Base-by-base conservation (phyloP, 2,113 vertebrate species). In the Crypturellus undulatus region DNA sequence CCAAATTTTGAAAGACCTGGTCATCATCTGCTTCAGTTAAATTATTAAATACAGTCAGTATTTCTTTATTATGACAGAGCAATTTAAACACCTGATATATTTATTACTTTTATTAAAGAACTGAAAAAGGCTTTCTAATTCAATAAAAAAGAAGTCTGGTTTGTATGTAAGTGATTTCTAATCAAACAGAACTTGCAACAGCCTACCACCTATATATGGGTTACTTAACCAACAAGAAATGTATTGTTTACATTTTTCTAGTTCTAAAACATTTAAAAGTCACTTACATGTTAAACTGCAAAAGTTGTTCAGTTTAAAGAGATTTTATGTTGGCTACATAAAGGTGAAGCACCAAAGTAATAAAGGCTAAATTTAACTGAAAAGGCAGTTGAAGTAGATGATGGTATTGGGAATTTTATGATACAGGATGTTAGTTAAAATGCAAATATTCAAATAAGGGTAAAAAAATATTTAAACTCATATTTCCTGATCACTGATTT, bases 61-160 rank as follows among this genome's bases (percentile, higher is more conserved):
- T 70, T 94, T 81, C 43, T 81, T 92, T 59, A 22, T 42, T 40
- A 26, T 20, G 70, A 58, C 26, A 83, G 8, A 67, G 40, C 22
- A 90, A 63, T 86, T 70, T 11, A 92, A 89, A 24, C 28, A 84
- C 30, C 38, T 80, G 42, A 26, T 70, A 45, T 56, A 70, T 94
- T 78, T 90, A 85, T 78, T 90, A 85, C 22, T 63, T 88, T 93
- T 83, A 78, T 81, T 84, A 72, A 90, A 91, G 54, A 93, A 85
- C 25, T 65, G 59, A 87, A 91, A 64, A 70, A 89, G 7, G 5
- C 3, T 60, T 92, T 93, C 71, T 85, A 80, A 92, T 75, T 73
- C 65, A 92, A 58, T 45, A 75, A 40, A 93, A 84, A 90, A 12
- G 8, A 93, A 71, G 78, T 77, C 40, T 90, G 24, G 0, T 45